Base-by-base conservation (phyloP, 2,113 vertebrate species). In the Oplegnathus fasciatus region DNA sequence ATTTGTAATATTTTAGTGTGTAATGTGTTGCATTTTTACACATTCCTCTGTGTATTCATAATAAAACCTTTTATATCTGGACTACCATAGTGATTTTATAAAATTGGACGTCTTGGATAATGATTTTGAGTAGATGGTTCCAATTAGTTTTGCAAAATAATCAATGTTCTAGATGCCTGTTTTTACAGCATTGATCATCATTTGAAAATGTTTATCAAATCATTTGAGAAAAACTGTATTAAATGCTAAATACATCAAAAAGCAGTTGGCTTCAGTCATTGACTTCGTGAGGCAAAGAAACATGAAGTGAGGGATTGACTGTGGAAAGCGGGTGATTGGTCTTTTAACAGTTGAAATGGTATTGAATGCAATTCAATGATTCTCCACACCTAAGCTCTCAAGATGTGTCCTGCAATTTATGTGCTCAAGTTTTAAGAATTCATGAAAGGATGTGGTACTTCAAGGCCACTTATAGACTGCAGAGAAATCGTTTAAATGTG, bases 321-420 rank as follows among this genome's bases (percentile, higher is more conserved):
- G 64, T 77, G 46, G 74, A 79, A 69, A 2, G 1, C 0, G 10
- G 57, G 48, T 70, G 68, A 48, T 70, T 74, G 67, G 32, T 61
- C 30, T 85, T 17, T 54, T 80, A 28, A 54, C 32, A 75, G 72
- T 44, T 83, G 60, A 75, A 83, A 54, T 67, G 1, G 10, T 46
- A 48, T 52, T 74, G 48, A 84, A 73, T 61, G 62, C 28, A 82
- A 46, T 83, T 72, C 10, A 84, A 28, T 32, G 18, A 74, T 74
- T 85, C 46, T 83, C 46, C 48, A 66, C 52, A 67, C 44, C 17
- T 62, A 34, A 62, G 46, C 50, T 58, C 48, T 32, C 8, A 61
- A 65, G 60, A n/a, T 67, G 57, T 68, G 61, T 80, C 48, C 48
- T 60, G 48, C 61, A 65, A 70, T 74, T 68, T 44, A 77, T 32